Conservation (phyloP, 2,797 vertebrate species). For the Pseudochromis fuscus region DNA sequence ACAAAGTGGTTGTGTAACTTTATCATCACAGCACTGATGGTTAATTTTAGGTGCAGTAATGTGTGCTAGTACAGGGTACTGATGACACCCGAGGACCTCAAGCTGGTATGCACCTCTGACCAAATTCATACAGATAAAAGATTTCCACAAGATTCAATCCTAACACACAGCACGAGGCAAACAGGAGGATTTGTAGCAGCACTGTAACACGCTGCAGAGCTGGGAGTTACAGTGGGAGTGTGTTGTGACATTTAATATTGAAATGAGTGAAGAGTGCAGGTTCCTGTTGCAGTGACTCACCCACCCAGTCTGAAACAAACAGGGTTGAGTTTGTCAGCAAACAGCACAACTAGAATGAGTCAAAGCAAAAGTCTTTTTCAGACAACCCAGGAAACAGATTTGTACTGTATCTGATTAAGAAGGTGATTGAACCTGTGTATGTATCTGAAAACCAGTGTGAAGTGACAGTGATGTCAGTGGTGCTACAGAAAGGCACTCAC, state of each 20-base stretch:
- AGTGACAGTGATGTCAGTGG: neutral
- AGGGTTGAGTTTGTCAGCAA: slow-evolving; percentile 5
- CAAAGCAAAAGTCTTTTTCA: neutral
- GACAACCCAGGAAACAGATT: too few relatives aligned
- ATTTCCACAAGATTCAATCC: neutral
- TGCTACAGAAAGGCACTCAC: neutral
- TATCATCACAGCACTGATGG: too few relatives aligned
- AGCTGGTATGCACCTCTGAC: too few relatives aligned
- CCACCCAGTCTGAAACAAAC: slow-evolving; percentile 1
- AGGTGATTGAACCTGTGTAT: too few relatives aligned
- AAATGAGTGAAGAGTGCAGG: neutral
- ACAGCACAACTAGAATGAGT: slow-evolving; percentile 3
- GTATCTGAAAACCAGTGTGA: too few relatives aligned
- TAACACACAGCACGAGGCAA: neutral
- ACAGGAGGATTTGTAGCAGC: neutral
- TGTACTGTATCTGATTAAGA: too few relatives aligned
- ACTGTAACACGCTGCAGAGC: neutral
- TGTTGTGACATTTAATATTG: slow-evolving; percentile 9
- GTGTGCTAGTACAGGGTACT: too few relatives aligned
- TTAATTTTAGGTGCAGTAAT: too few relatives aligned
- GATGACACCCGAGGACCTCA: too few relatives aligned
- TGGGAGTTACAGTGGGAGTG: neutral
- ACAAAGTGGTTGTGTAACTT: too few relatives aligned
- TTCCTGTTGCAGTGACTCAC: slow-evolving; percentile 30
- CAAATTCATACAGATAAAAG: too few relatives aligned